Evolutionary conservation across 2,113 vertebrate genomes (phyloP).

Genomic region (Periophthalmus modestus): DNA sequence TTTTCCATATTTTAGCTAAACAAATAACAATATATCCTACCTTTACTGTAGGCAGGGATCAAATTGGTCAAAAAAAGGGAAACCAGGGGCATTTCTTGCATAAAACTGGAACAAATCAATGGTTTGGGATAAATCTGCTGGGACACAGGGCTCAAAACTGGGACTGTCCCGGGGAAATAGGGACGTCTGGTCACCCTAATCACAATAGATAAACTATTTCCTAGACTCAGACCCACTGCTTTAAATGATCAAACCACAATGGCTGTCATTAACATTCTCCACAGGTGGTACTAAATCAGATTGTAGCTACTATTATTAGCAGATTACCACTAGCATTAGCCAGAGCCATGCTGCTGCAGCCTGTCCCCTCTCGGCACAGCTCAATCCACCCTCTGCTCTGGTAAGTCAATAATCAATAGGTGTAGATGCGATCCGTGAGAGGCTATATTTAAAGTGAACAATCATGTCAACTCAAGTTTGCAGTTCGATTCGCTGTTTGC

Average conservation of each 20-base stretch:
- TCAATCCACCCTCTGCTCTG: background rate
- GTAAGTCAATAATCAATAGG: background rate
- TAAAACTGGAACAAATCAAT: too few relatives aligned
- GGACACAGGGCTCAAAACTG: too few relatives aligned
- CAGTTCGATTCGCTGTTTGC: background rate
- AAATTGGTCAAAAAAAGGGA: too few relatives aligned
- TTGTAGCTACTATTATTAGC: background rate
- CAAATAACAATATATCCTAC: too few relatives aligned
- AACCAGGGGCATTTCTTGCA: too few relatives aligned
- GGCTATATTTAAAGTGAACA: background rate
- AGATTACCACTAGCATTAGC: slow-evolving; percentile 7
- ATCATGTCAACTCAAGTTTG: background rate
- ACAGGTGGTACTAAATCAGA: background rate
- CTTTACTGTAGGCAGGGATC: too few relatives aligned
- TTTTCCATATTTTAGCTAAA: too few relatives aligned
- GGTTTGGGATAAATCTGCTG: too few relatives aligned
- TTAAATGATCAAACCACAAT: background rate
- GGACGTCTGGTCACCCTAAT: background rate
- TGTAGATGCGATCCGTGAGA: background rate
- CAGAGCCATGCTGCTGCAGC: background rate
- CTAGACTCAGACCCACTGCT: background rate
- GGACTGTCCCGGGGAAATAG: too few relatives aligned
- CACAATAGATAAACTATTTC: background rate
- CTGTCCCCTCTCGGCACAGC: background rate
- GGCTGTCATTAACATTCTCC: background rate